These are phyloP conservation scores for Oreochromis mossambicus DNA, from an alignment of 2,797 vertebrate genomes.

Conservation along the genomic window DNA sequence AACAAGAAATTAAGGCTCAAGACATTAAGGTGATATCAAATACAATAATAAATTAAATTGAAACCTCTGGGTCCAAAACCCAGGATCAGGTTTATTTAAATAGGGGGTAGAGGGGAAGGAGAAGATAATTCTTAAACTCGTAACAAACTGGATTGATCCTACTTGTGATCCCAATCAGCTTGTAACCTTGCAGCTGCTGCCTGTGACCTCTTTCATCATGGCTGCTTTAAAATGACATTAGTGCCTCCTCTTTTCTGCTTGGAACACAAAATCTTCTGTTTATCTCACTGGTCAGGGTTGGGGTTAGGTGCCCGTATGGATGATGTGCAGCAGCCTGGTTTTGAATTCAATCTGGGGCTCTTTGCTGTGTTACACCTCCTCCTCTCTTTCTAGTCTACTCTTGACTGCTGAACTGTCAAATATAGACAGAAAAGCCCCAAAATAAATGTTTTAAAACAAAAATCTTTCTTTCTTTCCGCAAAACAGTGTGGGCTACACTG, in stretches of 20 bases:
- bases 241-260: constrained; percentile 14
- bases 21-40: neutral
- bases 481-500: neutral
- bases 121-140: neutral
- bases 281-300: neutral
- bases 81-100: neutral
- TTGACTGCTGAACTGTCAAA: neutral
- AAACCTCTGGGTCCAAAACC: neutral
- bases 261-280: neutral
- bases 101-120: neutral
- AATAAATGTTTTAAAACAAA: neutral
- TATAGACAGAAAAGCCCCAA: neutral
- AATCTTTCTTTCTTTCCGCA: neutral
- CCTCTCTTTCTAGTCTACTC: neutral
- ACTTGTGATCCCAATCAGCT: neutral
- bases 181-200: constrained; percentile 22
- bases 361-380: neutral
- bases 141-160: neutral
- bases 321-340: neutral
- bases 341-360: neutral
- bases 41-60: neutral
- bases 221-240: constrained; percentile 40
- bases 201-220: constrained; percentile 6
- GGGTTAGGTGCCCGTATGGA: neutral
- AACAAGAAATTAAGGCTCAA: neutral